These are phyloP conservation scores for Drosophila pachea DNA, from an alignment of 1,140 invertebrate genomes.

Conservation along the genomic window DNA sequence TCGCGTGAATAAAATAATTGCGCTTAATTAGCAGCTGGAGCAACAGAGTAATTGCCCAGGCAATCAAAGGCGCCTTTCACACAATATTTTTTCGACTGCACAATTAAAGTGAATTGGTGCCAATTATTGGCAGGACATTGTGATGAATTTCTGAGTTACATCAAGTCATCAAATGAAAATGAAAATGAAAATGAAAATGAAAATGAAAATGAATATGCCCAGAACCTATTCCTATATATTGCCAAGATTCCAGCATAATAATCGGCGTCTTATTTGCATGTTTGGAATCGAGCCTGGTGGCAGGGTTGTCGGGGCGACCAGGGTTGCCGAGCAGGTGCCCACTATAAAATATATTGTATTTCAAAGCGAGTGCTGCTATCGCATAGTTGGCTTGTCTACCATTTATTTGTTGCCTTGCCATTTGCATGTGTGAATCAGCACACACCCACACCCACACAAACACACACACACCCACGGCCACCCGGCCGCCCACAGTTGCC, in stretches of 20 bases:
- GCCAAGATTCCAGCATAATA: too few species aligned
- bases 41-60: not conserved
- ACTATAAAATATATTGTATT: not conserved
- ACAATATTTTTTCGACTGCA: not conserved
- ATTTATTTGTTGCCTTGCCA: slow-evolving; percentile 31
- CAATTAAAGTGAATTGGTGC: too few species aligned
- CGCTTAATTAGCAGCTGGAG: not conserved
- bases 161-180: too few species aligned
- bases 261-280: too few species aligned
- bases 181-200: too few species aligned
- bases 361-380: slow-evolving; percentile 26
- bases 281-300: too few species aligned
- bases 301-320: too few species aligned
- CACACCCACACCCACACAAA: slow-evolving; percentile 26
- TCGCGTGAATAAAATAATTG: not conserved
- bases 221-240: too few species aligned
- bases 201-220: too few species aligned
- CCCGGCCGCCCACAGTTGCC: not conserved
- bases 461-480: slow-evolving; percentile 11
- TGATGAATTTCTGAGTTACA: too few species aligned
- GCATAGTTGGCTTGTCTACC: slow-evolving; percentile 15
- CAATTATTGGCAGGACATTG: too few species aligned
- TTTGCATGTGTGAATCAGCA: slow-evolving; percentile 54
- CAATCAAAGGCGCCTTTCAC: not conserved
- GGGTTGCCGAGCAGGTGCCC: not conserved